Evolutionary conservation across 37 sponge, comb jelly and placozoan species (phyloP).

Genomic region (Eunapius fragilis): DNA sequence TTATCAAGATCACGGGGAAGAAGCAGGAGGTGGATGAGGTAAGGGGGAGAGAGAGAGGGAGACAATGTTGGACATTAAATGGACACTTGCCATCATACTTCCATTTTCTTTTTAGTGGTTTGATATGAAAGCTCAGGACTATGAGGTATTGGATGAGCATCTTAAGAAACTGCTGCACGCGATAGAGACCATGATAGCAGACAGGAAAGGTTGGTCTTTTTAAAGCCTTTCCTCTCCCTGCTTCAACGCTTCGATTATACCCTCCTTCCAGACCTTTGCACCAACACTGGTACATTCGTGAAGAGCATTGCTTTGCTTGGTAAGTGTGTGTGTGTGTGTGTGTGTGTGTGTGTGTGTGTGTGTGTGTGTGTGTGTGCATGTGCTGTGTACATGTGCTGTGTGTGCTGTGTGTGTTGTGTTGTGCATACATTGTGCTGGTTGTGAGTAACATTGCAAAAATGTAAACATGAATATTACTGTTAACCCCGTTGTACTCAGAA

Average conservation of each 20-base stretch:
- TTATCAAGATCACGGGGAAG: slow-evolving; percentile 84
- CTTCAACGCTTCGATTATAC: neutral
- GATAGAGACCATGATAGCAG: slow-evolving; percentile 72
- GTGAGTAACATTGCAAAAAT: no score
- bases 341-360: no score
- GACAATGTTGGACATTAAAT: no score
- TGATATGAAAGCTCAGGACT: slow-evolving; percentile 88
- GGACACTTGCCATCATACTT: no score
- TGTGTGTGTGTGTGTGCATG: no score
- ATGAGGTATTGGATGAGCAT: slow-evolving; percentile 75
- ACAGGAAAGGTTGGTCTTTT: slow-evolving; percentile 64
- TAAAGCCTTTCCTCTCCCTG: neutral
- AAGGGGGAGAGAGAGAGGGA: neutral
- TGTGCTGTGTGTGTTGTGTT: no score
- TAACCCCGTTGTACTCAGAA: no score
- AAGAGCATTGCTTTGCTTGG: slow-evolving; percentile 67
- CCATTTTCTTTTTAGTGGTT: slow-evolving; percentile 85
- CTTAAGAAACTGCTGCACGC: slow-evolving; percentile 87
- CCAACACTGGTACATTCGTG: slow-evolving; percentile 25
- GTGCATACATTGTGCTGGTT: no score
- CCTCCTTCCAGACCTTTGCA: slow-evolving; percentile 44
- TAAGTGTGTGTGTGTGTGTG: neutral
- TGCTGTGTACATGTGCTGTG: neutral
- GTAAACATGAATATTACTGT: no score
- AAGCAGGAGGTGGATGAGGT: slow-evolving; percentile 83